Base-by-base conservation (phyloP, 2,113 vertebrate species). In the Coptodon rendalli region DNA sequence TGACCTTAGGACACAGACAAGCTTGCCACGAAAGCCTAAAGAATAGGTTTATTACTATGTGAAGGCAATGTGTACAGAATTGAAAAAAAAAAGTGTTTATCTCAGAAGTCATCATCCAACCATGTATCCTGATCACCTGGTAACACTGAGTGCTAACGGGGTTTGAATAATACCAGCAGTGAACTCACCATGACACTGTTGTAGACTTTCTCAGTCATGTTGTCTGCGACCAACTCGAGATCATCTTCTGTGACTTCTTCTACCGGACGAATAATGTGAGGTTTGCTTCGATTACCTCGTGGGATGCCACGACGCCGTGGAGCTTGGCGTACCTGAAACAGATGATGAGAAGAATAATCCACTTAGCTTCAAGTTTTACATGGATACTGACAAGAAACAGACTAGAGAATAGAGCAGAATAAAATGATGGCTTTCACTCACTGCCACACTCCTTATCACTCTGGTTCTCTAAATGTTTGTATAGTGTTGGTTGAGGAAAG, bases 161-260 rank as follows among this genome's bases (percentile, higher is more conserved):
- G 73, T 50, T 52, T 0, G 6, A 27, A 71, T 17, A 31, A 63
- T 1, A 54, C 13, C 24, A 45, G n/a, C 29, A 29, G 71, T 29
- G 2, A 84, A 91, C 95, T 93, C 73, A 97, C 97, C 24, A 89
- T 86, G 53, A 83, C 91, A 12, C 89, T 91, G 93, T 96, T 94
- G 89, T 97, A 97, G 52, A 96, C 93, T 88, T 97, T 97, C 6
- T 94, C 95, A 0, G 94, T 96, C 89, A 96, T 93, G 85, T 89
- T 93, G 17, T 95, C 94, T 6, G 96, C 96, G 2, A 97, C 89
- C 86, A 94, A 94, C 45, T 94, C 86, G 5, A 97, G 82, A 29
- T 97, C 96, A 2, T 96, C 95, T 76, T 96, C 93, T 5, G 96
- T 95, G 85, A 97, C 93, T 22, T 97, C 96, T 6, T 96, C 96